Percentiles rank a stretch among this genome's conserved stretches.
Conservation (phyloP, 2,797 vertebrate genomes). For the Tapera naevia region DNA sequence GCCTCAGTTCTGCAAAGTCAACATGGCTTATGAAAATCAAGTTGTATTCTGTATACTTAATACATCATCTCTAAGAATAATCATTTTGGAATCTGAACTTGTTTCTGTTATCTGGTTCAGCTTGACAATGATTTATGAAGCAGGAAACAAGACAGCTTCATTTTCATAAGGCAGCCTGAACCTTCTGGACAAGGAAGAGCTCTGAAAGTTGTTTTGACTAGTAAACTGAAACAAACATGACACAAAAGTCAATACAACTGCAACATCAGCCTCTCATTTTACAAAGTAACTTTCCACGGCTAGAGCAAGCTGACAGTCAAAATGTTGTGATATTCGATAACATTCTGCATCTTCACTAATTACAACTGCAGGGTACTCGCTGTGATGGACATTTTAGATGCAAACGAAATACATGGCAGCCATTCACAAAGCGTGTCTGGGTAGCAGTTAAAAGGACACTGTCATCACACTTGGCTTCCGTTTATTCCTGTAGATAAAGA, state of each 20-base stretch:
- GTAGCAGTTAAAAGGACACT: slow-evolving; percentile 35
- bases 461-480: background rate
- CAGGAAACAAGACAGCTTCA: slow-evolving; percentile 83
- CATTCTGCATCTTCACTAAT: slow-evolving; percentile 71
- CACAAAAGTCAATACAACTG: slow-evolving; percentile 82
- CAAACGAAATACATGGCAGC: slow-evolving; percentile 63
- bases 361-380: slow-evolving; percentile 53
- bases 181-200: slow-evolving; percentile 78
- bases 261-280: slow-evolving; percentile 74
- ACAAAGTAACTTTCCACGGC: slow-evolving; percentile 64
- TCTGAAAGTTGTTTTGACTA: slow-evolving; percentile 82
- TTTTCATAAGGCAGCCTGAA: slow-evolving; percentile 82
- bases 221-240: slow-evolving; percentile 82
- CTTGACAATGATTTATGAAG: slow-evolving; percentile 86
- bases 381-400: slow-evolving; percentile 37
- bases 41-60: slow-evolving; percentile 77
- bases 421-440: slow-evolving; percentile 43
- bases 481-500: slow-evolving; percentile 19
- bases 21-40: slow-evolving; percentile 72
- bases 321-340: slow-evolving; percentile 68
- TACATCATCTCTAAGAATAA: slow-evolving; percentile 81
- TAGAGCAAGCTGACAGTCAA: slow-evolving; percentile 70
- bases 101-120: slow-evolving; percentile 75
- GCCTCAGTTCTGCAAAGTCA: slow-evolving; percentile 71
- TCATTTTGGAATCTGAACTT: slow-evolving; percentile 80